Percentiles rank a stretch among this genome's conserved stretches.
These are phyloP conservation scores for roundworm (Caenorhabditis elegans) DNA, from an alignment of 1,140 invertebrate genomes.

Conservation along the genomic window DNA sequence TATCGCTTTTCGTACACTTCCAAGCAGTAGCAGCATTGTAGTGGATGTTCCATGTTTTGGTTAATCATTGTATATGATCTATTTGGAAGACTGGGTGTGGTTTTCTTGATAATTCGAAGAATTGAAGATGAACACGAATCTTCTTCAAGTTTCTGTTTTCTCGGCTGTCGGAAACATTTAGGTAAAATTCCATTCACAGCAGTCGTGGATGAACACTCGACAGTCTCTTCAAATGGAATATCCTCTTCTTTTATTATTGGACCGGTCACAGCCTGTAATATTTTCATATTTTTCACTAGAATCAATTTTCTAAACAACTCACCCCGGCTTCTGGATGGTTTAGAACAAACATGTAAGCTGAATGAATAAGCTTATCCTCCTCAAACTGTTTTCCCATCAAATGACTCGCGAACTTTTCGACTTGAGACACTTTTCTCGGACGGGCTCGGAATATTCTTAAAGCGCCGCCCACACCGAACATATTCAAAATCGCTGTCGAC, in stretches of 20 bases:
- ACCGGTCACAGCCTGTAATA: neutral
- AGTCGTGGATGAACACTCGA: neutral
- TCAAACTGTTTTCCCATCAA: neutral
- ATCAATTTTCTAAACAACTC: neutral
- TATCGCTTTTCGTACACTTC: neutral
- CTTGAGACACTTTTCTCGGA: neutral
- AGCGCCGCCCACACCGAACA: neutral
- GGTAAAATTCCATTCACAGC: neutral
- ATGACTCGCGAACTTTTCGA: neutral
- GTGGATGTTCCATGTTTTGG: neutral
- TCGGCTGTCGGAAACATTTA: neutral
- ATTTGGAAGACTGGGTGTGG: neutral
- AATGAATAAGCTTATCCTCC: neutral
- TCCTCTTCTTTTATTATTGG: neutral
- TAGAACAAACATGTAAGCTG: neutral
- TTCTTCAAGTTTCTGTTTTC: conserved; percentile 13
- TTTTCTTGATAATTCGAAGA: neutral
- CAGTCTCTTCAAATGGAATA: neutral
- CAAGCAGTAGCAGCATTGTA: neutral
- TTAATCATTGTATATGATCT: no score
- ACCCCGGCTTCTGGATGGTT: neutral
- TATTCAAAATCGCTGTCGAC: neutral
- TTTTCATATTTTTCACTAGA: no score
- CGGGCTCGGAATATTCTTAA: neutral
- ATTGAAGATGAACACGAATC: neutral